These are phyloP conservation scores for Neoaliturus tenellus DNA, from an alignment of 2,888 invertebrate species.

Conservation along the genomic window DNA sequence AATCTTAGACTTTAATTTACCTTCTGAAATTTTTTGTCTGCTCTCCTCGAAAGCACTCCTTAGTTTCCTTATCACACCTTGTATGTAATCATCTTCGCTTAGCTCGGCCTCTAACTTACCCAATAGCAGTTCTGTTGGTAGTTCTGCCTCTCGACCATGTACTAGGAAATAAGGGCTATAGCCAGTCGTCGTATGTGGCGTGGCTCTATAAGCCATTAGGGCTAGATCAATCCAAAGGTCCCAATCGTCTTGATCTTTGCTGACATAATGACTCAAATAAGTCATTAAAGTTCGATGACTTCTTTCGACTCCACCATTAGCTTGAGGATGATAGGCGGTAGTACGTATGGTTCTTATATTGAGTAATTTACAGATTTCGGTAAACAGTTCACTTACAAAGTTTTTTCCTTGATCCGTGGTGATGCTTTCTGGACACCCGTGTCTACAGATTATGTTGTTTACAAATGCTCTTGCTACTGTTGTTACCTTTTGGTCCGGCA, in stretches of 20 bases:
- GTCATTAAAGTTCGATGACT: conserved; percentile 68
- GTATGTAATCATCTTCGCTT: conserved; percentile 31
- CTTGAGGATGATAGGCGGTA: conserved; percentile 68
- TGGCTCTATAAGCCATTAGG: conserved; percentile 65
- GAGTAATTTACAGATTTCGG: conserved; percentile 59
- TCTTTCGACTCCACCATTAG: conserved; percentile 68
- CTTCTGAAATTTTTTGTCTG: not conserved
- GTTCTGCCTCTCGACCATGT: not conserved
- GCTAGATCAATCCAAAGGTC: conserved; percentile 67
- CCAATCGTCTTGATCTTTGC: conserved; percentile 68
- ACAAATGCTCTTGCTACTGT: conserved; percentile 68
- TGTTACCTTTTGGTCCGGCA: conserved; percentile 68
- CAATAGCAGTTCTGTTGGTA: conserved; percentile 4
- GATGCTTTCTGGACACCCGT: conserved; percentile 70
- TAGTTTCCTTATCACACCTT: not conserved
- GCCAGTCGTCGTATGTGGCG: not conserved
- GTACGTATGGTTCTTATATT: conserved; percentile 36
- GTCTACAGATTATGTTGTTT: conserved; percentile 67
- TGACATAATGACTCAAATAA: conserved; percentile 68
- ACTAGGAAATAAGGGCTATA: not conserved
- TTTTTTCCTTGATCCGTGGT: conserved; percentile 71
- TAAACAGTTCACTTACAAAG: conserved; percentile 69
- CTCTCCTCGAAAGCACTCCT: not conserved
- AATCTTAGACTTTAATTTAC: conserved; percentile 1
- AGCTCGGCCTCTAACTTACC: not conserved